A percentile compares a stretch with the other conserved stretches of the same genome.
These are phyloP conservation scores for Myotis vivesi DNA, from an alignment of 2,797 vertebrate species.

Conservation along the genomic window DNA sequence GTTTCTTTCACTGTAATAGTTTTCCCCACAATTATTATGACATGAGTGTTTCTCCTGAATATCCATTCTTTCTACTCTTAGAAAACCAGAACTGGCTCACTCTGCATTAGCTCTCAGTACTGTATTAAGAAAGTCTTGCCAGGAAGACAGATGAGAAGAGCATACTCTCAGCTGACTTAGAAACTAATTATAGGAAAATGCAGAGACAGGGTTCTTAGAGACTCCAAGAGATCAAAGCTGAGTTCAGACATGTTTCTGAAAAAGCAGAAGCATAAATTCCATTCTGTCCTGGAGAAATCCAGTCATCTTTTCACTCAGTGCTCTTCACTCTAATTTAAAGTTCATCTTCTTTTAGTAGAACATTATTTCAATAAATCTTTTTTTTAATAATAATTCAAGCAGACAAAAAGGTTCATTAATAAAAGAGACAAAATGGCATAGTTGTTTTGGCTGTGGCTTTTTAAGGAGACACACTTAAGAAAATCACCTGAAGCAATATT, in stretches of 20 bases:
- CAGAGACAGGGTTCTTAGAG: conserved; percentile 3
- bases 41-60: not conserved
- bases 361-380: not conserved
- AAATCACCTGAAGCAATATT: not conserved
- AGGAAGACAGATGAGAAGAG: conserved; percentile 20
- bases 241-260: not conserved
- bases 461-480: not conserved
- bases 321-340: conserved; percentile 48
- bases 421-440: not conserved
- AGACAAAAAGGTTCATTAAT: not conserved
- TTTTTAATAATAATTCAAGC: conserved; percentile 35
- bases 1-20: not conserved
- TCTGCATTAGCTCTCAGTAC: not conserved
- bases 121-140: conserved; percentile 18
- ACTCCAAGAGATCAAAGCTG: not conserved
- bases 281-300: not conserved
- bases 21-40: not conserved
- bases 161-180: not conserved
- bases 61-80: not conserved
- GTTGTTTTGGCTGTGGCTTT: not conserved
- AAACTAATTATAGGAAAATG: conserved; percentile 37
- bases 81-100: not conserved
- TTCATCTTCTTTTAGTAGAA: conserved; percentile 36
- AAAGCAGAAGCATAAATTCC: conserved; percentile 3
- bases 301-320: not conserved